These are phyloP conservation scores for Phenganax subtilis DNA, from an alignment of 92 coral and sea anemone genomes.

Conservation along the genomic window DNA sequence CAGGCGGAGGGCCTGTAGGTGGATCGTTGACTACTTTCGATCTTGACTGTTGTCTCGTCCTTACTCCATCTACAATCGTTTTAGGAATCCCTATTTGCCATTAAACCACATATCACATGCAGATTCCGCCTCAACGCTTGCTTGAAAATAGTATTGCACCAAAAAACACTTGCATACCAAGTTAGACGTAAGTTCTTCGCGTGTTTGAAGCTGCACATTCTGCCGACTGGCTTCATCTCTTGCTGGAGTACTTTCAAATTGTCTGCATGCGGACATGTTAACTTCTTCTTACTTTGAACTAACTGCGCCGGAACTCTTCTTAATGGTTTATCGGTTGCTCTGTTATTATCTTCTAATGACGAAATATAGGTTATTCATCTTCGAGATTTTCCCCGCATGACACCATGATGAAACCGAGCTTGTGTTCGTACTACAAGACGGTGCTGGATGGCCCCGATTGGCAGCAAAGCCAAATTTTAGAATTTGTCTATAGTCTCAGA, in stretches of 20 bases:
- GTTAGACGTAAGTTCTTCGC: neutral
- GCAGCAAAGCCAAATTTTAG: neutral
- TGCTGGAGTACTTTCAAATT: neutral
- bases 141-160: neutral
- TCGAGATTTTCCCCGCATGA: neutral
- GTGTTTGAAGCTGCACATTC: neutral
- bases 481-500: neutral
- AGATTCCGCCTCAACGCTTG: neutral
- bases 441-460: neutral
- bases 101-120: neutral
- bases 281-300: neutral
- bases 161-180: constrained; percentile 22
- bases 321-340: constrained; percentile 1
- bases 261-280: neutral
- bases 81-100: constrained; percentile 9
- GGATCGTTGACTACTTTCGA: neutral
- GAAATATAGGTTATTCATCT: neutral
- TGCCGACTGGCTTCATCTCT: constrained; percentile 20
- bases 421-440: neutral
- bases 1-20: neutral
- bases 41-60: neutral
- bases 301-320: neutral
- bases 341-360: neutral
- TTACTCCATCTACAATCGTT: constrained; percentile 11
- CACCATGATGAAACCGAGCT: neutral